Evolutionary conservation across 2,113 vertebrate genomes (phyloP), one percentile per base, ranked within the genome.

Genomic region (Orcinus orca): DNA sequence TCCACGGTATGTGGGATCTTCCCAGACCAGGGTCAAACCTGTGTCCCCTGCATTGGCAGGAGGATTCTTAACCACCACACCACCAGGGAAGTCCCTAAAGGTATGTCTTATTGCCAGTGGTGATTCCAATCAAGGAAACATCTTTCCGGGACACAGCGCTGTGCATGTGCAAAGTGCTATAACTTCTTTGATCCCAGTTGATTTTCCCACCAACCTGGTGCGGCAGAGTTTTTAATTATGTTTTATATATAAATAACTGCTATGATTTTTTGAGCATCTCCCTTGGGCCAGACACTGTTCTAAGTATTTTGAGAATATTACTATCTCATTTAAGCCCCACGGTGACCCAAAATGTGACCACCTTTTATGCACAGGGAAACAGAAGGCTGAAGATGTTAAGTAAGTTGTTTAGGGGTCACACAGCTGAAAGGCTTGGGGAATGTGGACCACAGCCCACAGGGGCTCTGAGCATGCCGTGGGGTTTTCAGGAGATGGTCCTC

Each of bases 321-420:
- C 67, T 33, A 33, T 92, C 47, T 92, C 91, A 92, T 71, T 93
- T 76, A 94, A 93, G 71, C 36, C 68, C 62, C 29, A 65, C 15
- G 20, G 47, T 50, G 58, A 65, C 36, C 38, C 31, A 33, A 53
- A 53, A 65, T 6, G 7, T 65, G 50, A 33, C 4, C 63, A n/a
- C 29, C 20, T 63, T 95, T 93, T 88, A 73, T 21, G 12, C 1
- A 25, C 2, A 9, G 36, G 47, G 23, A 73, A 50, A 15, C 76
- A 53, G 41, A 86, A 71, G 13, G 50, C 73, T 44, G 41, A 47
- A 85, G 70, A 63, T 26, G 6, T 41, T 94, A 68, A 74, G 18
- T 71, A 73, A 63, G 20, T 12, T 47, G 20, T 11, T 38, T 33
- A 25, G 0, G 2, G 65, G 47, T 83, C 71, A 77, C 76, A 31